These are phyloP conservation scores for Diplodus sargus DNA, from an alignment of 2,797 vertebrate species.

Conservation along the genomic window DNA sequence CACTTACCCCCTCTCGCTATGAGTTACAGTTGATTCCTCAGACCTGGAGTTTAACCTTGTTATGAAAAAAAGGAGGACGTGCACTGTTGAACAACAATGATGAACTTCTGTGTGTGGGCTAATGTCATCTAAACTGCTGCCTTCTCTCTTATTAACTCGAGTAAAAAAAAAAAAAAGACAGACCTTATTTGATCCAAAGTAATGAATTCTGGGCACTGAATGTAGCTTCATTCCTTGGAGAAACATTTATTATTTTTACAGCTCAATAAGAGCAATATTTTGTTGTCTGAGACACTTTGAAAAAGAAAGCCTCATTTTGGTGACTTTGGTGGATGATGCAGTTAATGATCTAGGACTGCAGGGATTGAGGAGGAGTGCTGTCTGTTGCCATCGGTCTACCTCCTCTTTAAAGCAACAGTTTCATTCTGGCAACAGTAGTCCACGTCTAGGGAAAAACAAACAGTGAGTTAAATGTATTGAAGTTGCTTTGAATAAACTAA, in stretches of 20 bases:
- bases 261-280: constrained; percentile 26
- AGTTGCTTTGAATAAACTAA: not conserved
- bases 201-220: constrained; percentile 36
- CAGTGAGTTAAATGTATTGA: not conserved
- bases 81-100: not conserved
- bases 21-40: not conserved
- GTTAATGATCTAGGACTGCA: not conserved
- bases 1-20: not conserved
- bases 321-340: constrained; percentile 1
- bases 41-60: not conserved
- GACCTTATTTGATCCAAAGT: constrained; percentile 42
- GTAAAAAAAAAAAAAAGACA: constrained; percentile 3
- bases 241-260: constrained; percentile 48
- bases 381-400: not conserved
- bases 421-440: not conserved
- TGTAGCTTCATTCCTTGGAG: constrained; percentile 12
- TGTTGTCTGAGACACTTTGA: constrained; percentile 6
- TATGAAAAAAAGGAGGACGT: not conserved
- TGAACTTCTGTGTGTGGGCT: not conserved
- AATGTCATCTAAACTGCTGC: constrained; percentile 11
- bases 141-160: constrained; percentile 10
- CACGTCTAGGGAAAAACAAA: not conserved
- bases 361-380: not conserved
- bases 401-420: not conserved
- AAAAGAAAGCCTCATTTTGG: not conserved